Conservation (phyloP, 2,797 vertebrate species). For the Xiphorhynchus erythropygius region DNA sequence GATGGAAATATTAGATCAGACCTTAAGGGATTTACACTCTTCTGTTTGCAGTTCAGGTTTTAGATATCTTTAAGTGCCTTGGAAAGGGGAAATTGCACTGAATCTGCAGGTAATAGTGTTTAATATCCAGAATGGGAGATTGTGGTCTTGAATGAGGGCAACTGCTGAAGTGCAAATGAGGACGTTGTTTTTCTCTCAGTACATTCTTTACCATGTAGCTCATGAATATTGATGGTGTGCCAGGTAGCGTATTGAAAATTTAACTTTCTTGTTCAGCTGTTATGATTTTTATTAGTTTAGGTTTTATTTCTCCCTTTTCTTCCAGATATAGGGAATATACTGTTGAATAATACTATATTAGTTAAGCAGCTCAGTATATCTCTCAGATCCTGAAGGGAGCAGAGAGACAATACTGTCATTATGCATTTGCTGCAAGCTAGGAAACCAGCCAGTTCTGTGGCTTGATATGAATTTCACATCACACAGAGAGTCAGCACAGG, state of each 20-base stretch:
- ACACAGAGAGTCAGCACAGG: not conserved
- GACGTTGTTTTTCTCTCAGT: constrained; percentile 20
- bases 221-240: constrained; percentile 21
- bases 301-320: not conserved
- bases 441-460: not conserved
- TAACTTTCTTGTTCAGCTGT: constrained; percentile 22
- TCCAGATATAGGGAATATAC: not conserved
- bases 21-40: not conserved
- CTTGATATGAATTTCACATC: not conserved
- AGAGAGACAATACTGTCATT: not conserved
- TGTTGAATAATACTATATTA: not conserved
- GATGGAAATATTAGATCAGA: not conserved
- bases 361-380: not conserved
- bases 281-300: not conserved
- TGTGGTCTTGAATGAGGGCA: not conserved
- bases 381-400: not conserved
- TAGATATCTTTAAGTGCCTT: constrained; percentile 1
- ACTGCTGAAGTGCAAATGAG: constrained; percentile 10
- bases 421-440: not conserved
- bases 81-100: not conserved
- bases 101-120: not conserved
- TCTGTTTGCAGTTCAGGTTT: not conserved
- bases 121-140: not conserved
- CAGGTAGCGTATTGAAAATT: not conserved
- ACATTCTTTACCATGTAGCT: constrained; percentile 23